Conservation (phyloP, 1,140 invertebrate species). For the Eueides isabella region DNA sequence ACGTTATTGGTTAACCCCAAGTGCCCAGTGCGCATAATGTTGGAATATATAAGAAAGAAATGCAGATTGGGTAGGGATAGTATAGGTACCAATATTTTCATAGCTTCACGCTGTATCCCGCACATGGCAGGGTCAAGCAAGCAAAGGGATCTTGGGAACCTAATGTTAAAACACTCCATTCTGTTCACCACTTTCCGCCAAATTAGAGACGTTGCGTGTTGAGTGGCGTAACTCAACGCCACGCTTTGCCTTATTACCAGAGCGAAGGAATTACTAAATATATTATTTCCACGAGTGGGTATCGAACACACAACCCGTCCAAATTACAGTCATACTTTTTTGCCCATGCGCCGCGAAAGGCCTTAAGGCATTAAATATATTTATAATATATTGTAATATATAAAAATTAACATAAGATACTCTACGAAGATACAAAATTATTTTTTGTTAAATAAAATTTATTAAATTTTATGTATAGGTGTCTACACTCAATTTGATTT, state of each 20-base stretch:
- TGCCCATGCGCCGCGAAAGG: no score
- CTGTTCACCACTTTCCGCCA: neutral
- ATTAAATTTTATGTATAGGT: neutral
- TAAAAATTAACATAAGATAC: neutral
- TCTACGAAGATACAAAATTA: no score
- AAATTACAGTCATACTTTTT: no score
- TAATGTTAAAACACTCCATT: neutral
- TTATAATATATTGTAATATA: no score
- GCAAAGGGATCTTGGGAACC: neutral
- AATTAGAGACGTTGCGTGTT: no score
- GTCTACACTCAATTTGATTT: slow-evolving; percentile 64
- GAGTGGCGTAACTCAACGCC: no score
- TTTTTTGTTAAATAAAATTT: no score
- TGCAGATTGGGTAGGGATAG: slow-evolving; percentile 52
- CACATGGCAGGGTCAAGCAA: neutral
- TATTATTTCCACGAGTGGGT: no score
- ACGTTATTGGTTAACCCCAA: slow-evolving; percentile 62
- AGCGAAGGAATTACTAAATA: no score
- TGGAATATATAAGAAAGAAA: slow-evolving; percentile 69
- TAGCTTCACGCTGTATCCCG: neutral
- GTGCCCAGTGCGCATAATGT: slow-evolving; percentile 64
- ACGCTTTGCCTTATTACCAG: no score
- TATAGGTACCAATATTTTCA: neutral
- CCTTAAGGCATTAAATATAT: no score
- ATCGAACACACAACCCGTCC: no score